Evolutionary conservation across 2,888 invertebrate genomes (phyloP), one percentile per base, ranked within the genome.

Genomic region (Acrobasis suavella): DNA sequence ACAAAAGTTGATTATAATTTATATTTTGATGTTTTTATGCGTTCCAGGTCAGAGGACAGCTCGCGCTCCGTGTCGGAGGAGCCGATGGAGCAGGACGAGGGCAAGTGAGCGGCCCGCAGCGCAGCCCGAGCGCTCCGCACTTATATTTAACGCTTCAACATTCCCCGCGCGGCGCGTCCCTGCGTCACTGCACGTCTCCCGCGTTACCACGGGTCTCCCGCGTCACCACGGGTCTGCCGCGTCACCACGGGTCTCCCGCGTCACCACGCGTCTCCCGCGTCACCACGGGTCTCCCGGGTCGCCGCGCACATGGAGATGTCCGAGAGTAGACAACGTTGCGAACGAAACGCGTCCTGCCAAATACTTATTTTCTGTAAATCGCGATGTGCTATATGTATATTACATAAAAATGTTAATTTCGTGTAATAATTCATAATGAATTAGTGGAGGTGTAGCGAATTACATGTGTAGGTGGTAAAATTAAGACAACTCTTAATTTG

Each of bases 51-150:
- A 63, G 88, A 93, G 80, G 94, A 94, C 74, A 93, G 95, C 83
- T 94, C 95, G 77, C 94, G 95, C 74, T 95, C 95, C 82, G 95
- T 93, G 81, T 94, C 95, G 65, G 96, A 95, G 79, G 96, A 96
- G 89, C 96, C 96, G 60, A 96, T 96, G 96, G 96, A 96, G 85
- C 96, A 96, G 89, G 96, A 96, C 89, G 96, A 96, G 85, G 94
- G 93, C 80, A 96, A 96, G 93, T 96, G 95, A 95, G 85, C 72
- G 63, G n/a, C 52, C 50, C 50, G 37, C 55, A 60, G 63, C 61
- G 56, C 42, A 56, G 50, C 50, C 50, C 42, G 32, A 32, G 32
- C 32, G 32, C 7, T 32, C 32, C 32, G 32, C 59, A 50, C 56
- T 59, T 16, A 10, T 51, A 62, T 50, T 49, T 50, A 50, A 38